These are phyloP conservation scores for Spinus pinus DNA, from an alignment of 2,797 vertebrate genomes.

Conservation along the genomic window DNA sequence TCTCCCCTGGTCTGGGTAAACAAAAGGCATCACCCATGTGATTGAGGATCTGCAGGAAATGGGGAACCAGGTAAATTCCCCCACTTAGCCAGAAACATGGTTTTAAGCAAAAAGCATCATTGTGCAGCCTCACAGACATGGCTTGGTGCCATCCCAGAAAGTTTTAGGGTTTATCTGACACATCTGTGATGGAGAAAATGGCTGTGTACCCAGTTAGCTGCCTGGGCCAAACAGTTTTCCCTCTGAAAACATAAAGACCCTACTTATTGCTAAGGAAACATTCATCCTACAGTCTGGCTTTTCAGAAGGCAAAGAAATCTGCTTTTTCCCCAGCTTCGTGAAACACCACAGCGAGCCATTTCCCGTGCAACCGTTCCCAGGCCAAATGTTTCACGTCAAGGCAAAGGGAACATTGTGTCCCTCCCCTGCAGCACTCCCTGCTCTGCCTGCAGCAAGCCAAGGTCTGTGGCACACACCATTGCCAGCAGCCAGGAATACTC, in stretches of 20 bases:
- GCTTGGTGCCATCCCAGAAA: background rate
- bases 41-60: background rate
- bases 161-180: background rate
- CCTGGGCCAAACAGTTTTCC: background rate
- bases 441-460: conserved; percentile 38
- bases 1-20: background rate
- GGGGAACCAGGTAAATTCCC: background rate
- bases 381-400: conserved; percentile 55
- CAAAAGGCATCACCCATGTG: background rate
- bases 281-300: background rate
- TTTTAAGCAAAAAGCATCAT: background rate
- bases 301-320: background rate
- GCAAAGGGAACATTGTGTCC: conserved; percentile 49
- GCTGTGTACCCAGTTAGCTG: background rate
- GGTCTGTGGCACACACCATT: conserved; percentile 51
- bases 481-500: conserved; percentile 50
- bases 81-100: background rate
- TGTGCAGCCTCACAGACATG: background rate
- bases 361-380: background rate
- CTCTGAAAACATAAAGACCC: background rate
- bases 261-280: background rate
- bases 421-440: conserved; percentile 16
- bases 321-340: background rate
- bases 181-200: rapidly evolving
- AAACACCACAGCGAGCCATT: background rate